phyloP scores from a whole-genome alignment of 2,113 vertebrate species.

The Chelonoidis abingdonii region DNA sequence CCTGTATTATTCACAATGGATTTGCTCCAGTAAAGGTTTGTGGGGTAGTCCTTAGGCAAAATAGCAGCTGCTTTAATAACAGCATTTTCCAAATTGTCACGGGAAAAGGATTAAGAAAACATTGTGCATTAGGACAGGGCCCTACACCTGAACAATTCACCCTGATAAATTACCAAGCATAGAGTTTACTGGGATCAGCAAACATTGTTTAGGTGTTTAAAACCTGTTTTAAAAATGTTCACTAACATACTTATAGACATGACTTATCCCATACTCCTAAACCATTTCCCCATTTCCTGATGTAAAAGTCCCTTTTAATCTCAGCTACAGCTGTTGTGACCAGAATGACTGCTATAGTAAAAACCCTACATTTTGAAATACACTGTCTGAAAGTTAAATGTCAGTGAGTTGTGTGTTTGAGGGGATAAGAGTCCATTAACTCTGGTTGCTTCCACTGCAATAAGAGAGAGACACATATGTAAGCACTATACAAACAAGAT shows the following conservation, averaged over 20 bases:
- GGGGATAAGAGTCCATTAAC: background rate
- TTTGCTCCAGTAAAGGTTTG: background rate
- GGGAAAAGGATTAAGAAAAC: background rate
- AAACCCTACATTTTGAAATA: background rate
- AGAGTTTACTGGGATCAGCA: background rate
- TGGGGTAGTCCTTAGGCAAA: background rate
- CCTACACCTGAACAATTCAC: background rate
- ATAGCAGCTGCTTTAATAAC: background rate
- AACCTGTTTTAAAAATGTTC: background rate
- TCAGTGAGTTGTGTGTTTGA: background rate
- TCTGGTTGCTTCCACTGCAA: background rate
- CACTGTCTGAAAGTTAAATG: background rate
- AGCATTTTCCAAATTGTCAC: background rate
- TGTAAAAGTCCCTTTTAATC: background rate
- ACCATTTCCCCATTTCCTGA: background rate
- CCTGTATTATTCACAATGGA: background rate
- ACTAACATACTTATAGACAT: background rate
- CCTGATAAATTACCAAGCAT: background rate
- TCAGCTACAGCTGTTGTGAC: background rate
- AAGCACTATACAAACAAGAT: constrained; percentile 38
- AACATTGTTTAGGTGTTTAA: background rate
- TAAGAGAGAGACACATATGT: background rate
- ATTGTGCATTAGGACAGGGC: no score
- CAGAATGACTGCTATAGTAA: background rate
- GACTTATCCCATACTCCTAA: background rate